Evolutionary conservation across 1,140 invertebrate species (phyloP).

Genomic region (Chelonus insularis): DNA sequence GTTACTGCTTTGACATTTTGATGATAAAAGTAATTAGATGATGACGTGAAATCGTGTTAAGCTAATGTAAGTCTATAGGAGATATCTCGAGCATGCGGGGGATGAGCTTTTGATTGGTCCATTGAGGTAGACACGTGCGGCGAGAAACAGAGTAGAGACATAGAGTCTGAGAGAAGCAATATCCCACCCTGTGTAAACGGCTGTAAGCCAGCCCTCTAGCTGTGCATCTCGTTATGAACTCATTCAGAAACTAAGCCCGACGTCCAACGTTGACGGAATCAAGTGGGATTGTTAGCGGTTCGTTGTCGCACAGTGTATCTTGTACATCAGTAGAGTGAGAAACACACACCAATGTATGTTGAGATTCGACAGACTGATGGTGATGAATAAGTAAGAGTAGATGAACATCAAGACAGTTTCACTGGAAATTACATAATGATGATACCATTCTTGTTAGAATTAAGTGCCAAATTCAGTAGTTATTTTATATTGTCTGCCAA

Average conservation of each 20-base stretch:
- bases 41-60: background rate
- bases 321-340: too few species aligned
- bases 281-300: slow-evolving; percentile 54
- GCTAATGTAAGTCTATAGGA: slow-evolving; percentile 4
- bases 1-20: too few species aligned
- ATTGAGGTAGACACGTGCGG: slow-evolving; percentile 54
- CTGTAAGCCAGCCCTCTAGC: slow-evolving; percentile 42
- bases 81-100: slow-evolving; percentile 37
- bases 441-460: too few species aligned
- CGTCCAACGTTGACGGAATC: slow-evolving; percentile 43
- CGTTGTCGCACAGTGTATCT: slow-evolving; percentile 29
- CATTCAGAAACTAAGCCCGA: slow-evolving; percentile 47
- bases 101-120: slow-evolving; percentile 56
- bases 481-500: too few species aligned
- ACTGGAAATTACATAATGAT: too few species aligned
- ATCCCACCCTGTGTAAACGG: background rate
- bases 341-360: too few species aligned
- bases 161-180: background rate
- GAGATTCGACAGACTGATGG: too few species aligned
- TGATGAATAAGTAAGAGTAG: background rate
- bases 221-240: slow-evolving; percentile 57
- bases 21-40: background rate
- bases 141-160: slow-evolving; percentile 32
- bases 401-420: background rate
- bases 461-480: too few species aligned